Percentiles rank a stretch among this genome's conserved stretches.
Evolutionary conservation across 1,140 invertebrate species (phyloP).

Genomic region (Cydia splendana): DNA sequence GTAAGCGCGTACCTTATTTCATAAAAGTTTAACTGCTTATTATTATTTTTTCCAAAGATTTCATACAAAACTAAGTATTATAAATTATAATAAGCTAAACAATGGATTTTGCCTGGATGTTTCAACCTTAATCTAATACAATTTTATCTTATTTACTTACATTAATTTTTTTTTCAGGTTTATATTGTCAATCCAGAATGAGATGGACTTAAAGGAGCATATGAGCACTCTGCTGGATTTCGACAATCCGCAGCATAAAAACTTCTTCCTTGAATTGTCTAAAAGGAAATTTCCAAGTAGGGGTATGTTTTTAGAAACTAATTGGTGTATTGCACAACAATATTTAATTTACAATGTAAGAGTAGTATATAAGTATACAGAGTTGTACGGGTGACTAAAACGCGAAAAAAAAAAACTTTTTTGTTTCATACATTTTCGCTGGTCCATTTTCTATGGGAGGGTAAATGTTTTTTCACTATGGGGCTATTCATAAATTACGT

Average conservation of each 20-base stretch:
- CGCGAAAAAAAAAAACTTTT: too few species aligned
- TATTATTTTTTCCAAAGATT: slow-evolving; percentile 29
- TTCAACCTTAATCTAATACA: neutral
- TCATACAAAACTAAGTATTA: slow-evolving; percentile 30
- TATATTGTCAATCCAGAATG: slow-evolving; percentile 83
- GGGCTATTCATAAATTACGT: too few species aligned
- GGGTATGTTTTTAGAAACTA: slow-evolving; percentile 46
- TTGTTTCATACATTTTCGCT: too few species aligned
- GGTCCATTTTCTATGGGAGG: too few species aligned
- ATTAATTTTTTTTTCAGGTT: slow-evolving; percentile 76
- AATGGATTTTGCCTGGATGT: neutral
- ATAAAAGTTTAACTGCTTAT: neutral
- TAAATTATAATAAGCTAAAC: neutral
- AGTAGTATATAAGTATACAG: too few species aligned
- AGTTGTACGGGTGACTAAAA: too few species aligned
- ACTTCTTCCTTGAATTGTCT: slow-evolving; percentile 84
- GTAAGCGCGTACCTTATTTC: slow-evolving; percentile 68
- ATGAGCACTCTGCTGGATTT: slow-evolving; percentile 84
- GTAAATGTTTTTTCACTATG: too few species aligned
- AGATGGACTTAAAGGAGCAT: slow-evolving; percentile 85
- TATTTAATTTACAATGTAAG: slow-evolving; percentile 1
- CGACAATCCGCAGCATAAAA: slow-evolving; percentile 82
- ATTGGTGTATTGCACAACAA: slow-evolving; percentile 24
- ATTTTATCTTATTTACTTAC: neutral
- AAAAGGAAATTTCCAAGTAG: slow-evolving; percentile 73